Percentiles rank a stretch among this genome's conserved stretches.
Evolutionary conservation across 2,113 vertebrate genomes (phyloP).

Genomic region (Clarias batrachus): DNA sequence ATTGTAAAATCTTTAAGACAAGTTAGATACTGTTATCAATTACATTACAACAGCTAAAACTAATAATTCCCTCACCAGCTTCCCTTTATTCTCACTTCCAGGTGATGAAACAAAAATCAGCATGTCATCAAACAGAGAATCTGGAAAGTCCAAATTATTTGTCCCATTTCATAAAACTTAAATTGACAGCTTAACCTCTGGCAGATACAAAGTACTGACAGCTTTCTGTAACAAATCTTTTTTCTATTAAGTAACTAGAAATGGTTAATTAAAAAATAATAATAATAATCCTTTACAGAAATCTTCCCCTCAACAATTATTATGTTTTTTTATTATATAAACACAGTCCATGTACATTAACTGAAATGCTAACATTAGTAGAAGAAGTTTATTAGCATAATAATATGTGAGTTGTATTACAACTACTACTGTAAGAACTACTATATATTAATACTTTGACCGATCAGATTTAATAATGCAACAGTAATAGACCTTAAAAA

Average conservation of each 20-base stretch:
- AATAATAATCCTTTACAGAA: background rate
- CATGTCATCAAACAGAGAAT: background rate
- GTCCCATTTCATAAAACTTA: background rate
- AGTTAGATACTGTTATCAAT: background rate
- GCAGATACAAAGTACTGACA: background rate
- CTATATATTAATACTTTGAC: background rate
- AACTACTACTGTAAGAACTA: background rate
- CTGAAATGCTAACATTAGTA: background rate
- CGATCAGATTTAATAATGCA: background rate
- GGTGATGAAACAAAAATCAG: background rate
- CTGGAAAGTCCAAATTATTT: background rate
- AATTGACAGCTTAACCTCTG: background rate
- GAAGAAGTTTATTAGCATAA: background rate
- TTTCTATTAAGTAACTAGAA: no score
- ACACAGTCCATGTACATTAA: background rate
- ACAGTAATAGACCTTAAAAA: background rate
- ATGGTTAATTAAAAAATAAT: background rate
- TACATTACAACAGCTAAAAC: background rate
- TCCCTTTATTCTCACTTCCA: background rate
- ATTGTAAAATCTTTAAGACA: background rate
- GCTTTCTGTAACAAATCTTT: no score
- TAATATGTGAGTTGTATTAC: background rate
- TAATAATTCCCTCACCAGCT: background rate
- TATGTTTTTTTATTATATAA: background rate
- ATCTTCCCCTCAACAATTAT: background rate